These are phyloP conservation scores for Caenorhabditis sinica DNA, from an alignment of 2,888 invertebrate species.

Conservation along the genomic window DNA sequence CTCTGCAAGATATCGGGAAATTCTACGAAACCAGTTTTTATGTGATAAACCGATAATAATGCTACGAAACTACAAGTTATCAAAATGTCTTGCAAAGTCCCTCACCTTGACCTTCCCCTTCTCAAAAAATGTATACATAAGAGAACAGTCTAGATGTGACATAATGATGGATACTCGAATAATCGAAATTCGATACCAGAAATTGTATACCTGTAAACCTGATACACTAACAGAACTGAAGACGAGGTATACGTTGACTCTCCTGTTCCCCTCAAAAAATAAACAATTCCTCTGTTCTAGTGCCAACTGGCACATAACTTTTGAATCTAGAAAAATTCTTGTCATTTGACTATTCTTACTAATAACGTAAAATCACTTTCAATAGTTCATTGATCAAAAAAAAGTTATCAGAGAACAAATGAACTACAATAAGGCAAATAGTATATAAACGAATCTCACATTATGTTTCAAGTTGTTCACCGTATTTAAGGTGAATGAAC, in stretches of 20 bases:
- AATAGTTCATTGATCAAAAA: constrained; percentile 16
- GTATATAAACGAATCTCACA: constrained; percentile 26
- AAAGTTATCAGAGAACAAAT: background rate
- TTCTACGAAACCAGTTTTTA: background rate
- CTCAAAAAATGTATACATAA: background rate
- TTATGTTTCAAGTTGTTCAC: constrained; percentile 51
- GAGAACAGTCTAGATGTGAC: background rate
- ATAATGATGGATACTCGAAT: background rate
- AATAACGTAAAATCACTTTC: background rate
- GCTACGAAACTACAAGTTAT: constrained; percentile 5
- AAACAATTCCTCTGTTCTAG: background rate
- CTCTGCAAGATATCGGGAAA: background rate
- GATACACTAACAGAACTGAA: background rate
- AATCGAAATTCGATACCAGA: background rate
- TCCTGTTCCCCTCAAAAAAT: background rate
- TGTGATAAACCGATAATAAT: background rate
- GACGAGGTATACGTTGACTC: background rate
- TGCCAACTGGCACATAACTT: too few species aligned
- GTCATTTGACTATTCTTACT: too few species aligned
- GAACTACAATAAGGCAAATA: background rate
- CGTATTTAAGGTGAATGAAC: constrained; percentile 42
- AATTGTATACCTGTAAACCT: background rate
- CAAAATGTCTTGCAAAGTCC: background rate
- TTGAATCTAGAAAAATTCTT: too few species aligned
- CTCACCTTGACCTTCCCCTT: background rate